A percentile compares a stretch with the other conserved stretches of the same genome.
Conservation (phyloP, 2,888 invertebrate genomes). For the Eupithecia subumbrata region DNA sequence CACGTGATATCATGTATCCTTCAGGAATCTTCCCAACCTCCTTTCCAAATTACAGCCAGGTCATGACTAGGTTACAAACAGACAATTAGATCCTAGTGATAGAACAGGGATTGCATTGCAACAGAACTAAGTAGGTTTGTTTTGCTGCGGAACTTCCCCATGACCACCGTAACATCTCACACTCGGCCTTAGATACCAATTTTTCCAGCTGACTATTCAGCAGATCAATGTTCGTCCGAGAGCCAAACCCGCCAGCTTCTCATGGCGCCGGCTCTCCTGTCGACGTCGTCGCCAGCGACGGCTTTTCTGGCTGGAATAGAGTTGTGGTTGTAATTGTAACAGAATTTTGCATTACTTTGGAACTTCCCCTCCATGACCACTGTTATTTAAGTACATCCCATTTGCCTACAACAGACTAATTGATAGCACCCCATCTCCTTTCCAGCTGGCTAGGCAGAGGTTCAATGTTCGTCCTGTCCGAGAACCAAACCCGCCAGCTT, state of each 20-base stretch:
- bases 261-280: constrained; percentile 79
- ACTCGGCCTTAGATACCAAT: not conserved
- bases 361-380: not conserved
- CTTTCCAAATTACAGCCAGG: not conserved
- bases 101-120: not conserved
- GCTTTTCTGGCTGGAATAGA: constrained; percentile 58
- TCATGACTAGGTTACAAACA: not conserved
- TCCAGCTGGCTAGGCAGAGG: constrained; percentile 93
- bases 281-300: constrained; percentile 98
- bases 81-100: not conserved
- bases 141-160: not conserved
- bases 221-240: constrained; percentile 95
- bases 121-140: not conserved
- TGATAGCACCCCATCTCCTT: not conserved
- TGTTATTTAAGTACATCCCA: not conserved
- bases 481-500: constrained; percentile 89
- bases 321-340: no score
- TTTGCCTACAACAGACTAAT: not conserved
- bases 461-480: constrained; percentile 98
- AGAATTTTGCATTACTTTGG: no score
- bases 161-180: not conserved
- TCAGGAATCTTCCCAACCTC: not conserved
- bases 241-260: constrained; percentile 90
- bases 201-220: constrained; percentile 87
- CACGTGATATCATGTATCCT: not conserved